Evolutionary conservation across 2,888 invertebrate genomes (phyloP).

Genomic region (Drosophila greeni): DNA sequence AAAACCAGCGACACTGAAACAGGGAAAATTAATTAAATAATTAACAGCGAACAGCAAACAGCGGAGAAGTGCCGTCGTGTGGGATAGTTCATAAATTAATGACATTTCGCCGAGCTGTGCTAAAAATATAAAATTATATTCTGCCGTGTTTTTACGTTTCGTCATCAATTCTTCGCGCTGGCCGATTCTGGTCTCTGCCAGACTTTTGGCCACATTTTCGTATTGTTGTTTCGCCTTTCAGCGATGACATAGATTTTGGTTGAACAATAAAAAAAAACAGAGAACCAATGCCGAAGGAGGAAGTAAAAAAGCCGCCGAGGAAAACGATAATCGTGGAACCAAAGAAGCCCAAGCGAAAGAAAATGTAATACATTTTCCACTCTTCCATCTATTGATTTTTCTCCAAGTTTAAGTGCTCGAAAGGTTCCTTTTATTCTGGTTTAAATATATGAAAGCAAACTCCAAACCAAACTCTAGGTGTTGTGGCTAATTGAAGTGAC

Average conservation of each 20-base stretch:
- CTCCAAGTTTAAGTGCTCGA: slow-evolving; percentile 24
- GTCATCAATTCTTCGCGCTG: slow-evolving; percentile 33
- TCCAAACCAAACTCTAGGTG: slow-evolving; percentile 8
- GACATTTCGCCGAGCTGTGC: slow-evolving; percentile 41
- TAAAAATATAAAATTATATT: slow-evolving; percentile 42
- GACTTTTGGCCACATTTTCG: slow-evolving; percentile 20
- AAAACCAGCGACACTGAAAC: slow-evolving; percentile 12
- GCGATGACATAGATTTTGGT: slow-evolving; percentile 63
- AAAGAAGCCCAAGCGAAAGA: slow-evolving; percentile 40
- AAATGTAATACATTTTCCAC: slow-evolving; percentile 41
- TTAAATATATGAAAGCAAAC: slow-evolving; percentile 6
- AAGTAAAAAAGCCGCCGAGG: slow-evolving; percentile 35
- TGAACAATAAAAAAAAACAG: slow-evolving; percentile 22
- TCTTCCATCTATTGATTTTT: slow-evolving; percentile 60
- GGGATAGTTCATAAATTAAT: slow-evolving; percentile 43
- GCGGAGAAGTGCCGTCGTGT: slow-evolving; percentile 12
- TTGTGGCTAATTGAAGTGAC: slow-evolving; percentile 4
- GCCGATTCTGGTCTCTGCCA: slow-evolving; percentile 19
- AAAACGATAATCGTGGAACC: slow-evolving; percentile 38
- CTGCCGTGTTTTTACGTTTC: slow-evolving; percentile 33
- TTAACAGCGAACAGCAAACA: slow-evolving; percentile 44
- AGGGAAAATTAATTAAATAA: slow-evolving; percentile 62
- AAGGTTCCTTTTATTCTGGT: not conserved
- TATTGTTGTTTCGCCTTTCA: slow-evolving; percentile 4
- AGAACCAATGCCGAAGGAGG: slow-evolving; percentile 30